Conservation (phyloP, 2,797 vertebrate species). For the Alouatta caraya region DNA sequence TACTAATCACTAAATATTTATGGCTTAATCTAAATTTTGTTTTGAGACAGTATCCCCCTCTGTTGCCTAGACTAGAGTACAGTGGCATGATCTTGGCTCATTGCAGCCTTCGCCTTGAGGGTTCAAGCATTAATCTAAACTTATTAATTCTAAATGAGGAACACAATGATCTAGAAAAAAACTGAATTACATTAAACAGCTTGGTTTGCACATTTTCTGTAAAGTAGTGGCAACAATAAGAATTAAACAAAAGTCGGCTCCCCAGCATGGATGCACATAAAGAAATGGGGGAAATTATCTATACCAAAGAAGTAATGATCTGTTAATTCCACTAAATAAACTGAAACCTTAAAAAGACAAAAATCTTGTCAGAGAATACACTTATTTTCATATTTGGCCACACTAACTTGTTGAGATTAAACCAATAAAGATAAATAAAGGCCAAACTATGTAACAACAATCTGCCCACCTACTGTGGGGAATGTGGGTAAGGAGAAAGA, state of each 20-base stretch:
- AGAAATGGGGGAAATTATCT: not conserved
- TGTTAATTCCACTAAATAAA: conserved; percentile 51
- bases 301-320: conserved; percentile 31
- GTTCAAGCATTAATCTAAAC: not conserved
- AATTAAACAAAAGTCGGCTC: not conserved
- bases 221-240: not conserved
- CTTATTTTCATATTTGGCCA: conserved; percentile 65
- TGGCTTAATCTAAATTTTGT: not conserved
- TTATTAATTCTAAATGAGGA: conserved; percentile 28
- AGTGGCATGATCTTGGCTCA: not conserved
- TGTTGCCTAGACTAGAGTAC: not conserved
- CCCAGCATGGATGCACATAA: not conserved
- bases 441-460: conserved; percentile 70
- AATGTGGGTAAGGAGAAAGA: conserved; percentile 72
- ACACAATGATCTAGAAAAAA: not conserved
- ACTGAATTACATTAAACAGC: not conserved
- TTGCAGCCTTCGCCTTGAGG: not conserved
- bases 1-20: not conserved
- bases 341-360: conserved; percentile 34
- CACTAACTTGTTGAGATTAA: conserved; percentile 65
- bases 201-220: not conserved
- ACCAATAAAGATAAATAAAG: conserved; percentile 71
- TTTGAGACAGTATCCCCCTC: not conserved
- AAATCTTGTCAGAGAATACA: conserved; percentile 34
- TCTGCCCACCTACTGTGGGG: conserved; percentile 72